Percentiles rank a stretch among this genome's conserved stretches.
These are phyloP conservation scores for Lethrus apterus DNA, from an alignment of 1,140 invertebrate genomes.

Conservation along the genomic window DNA sequence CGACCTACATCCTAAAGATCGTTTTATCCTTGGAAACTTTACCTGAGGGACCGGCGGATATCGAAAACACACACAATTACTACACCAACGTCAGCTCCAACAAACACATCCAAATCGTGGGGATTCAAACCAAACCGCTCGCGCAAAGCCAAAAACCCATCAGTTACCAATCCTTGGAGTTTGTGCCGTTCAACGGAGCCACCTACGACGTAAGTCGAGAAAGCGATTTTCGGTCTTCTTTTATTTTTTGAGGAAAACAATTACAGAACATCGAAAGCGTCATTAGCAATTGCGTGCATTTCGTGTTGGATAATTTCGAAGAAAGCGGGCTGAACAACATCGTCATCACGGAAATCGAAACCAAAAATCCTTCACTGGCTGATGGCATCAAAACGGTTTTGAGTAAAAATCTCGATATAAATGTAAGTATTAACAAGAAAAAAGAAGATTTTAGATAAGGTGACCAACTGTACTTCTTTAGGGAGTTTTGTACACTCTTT, in stretches of 20 bases:
- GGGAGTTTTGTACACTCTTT: too few relatives aligned
- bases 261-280: slow-evolving; percentile 34
- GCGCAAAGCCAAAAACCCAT: slow-evolving; percentile 20
- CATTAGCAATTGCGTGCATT: slow-evolving; percentile 31
- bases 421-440: slow-evolving; percentile 29
- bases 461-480: too few relatives aligned
- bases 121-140: slow-evolving; percentile 25
- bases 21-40: too few relatives aligned
- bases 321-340: slow-evolving; percentile 26
- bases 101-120: slow-evolving; percentile 32
- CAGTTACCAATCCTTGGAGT: slow-evolving; percentile 18
- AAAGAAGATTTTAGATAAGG: not conserved
- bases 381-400: slow-evolving; percentile 28
- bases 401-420: slow-evolving; percentile 25
- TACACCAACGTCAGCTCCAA: slow-evolving; percentile 29
- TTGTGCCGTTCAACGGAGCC: slow-evolving; percentile 21
- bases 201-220: slow-evolving; percentile 17
- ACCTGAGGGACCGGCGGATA: too few relatives aligned
- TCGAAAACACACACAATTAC: slow-evolving; percentile 32
- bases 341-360: slow-evolving; percentile 30
- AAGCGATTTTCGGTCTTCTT: not conserved
- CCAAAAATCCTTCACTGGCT: slow-evolving; percentile 24
- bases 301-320: slow-evolving; percentile 28
- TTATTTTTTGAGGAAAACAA: too few relatives aligned
- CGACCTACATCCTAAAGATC: too few relatives aligned